Percentiles rank a stretch among this genome's conserved stretches.
Evolutionary conservation across 1,140 invertebrate species (phyloP).

Genomic region (Musca domestica): DNA sequence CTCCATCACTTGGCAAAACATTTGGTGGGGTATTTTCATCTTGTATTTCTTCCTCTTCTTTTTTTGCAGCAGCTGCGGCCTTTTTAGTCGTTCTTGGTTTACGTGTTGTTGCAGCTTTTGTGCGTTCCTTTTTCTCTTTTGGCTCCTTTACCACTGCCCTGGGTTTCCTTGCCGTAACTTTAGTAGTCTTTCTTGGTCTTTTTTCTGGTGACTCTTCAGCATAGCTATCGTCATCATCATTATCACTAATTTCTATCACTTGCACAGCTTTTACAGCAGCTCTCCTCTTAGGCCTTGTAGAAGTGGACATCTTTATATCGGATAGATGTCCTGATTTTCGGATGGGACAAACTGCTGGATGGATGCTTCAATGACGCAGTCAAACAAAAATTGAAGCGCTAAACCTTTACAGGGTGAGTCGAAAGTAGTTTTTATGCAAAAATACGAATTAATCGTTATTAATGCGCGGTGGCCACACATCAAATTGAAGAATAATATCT

Average conservation of each 20-base stretch:
- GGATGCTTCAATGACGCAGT: too few relatives aligned
- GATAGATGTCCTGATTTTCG: background rate
- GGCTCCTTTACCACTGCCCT: background rate
- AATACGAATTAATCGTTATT: too few relatives aligned
- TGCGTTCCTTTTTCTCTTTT: background rate
- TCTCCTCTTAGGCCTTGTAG: conserved; percentile 33
- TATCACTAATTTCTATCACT: conserved; percentile 41
- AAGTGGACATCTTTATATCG: background rate
- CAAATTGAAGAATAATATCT: too few relatives aligned
- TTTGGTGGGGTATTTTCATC: conserved; percentile 17
- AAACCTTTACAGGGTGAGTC: too few relatives aligned
- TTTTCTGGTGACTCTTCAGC: background rate
- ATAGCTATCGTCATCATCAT: conserved; percentile 25
- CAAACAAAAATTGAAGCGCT: too few relatives aligned
- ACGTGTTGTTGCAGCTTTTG: background rate
- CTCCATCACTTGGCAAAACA: background rate
- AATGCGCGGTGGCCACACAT: too few relatives aligned
- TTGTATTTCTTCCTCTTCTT: too few relatives aligned
- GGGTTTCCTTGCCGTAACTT: background rate
- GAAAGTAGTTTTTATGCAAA: too few relatives aligned
- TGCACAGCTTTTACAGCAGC: conserved; percentile 28
- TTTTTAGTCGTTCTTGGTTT: background rate
- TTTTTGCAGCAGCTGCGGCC: background rate
- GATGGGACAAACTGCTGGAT: too few relatives aligned
- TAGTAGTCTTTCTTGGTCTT: background rate